Base-by-base conservation (phyloP, 2,113 vertebrate genomes). In the Reinhardtius hippoglossoides region DNA sequence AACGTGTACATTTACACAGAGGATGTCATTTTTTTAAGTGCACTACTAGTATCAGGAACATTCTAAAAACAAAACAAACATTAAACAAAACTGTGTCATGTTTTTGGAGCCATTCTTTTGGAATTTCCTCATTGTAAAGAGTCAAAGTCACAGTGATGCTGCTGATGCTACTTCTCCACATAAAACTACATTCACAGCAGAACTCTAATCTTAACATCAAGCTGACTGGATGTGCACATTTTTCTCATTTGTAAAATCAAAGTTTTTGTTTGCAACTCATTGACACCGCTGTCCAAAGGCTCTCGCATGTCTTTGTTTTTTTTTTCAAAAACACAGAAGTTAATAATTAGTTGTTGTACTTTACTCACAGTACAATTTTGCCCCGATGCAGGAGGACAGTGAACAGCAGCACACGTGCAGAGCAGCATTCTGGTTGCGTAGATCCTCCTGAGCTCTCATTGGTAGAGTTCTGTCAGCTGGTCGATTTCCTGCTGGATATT, bases 401-500 rank as follows among this genome's bases (percentile, higher is more conserved):
- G 74, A 95, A 93, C 72, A 91, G 92, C 85, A 94, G 94, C 88
- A 89, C 95, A 88, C 91, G 92, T 9, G 90, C 90, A 55, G 63
- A 83, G 71, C 88, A 85, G 44, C 91, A 93, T 85, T 91, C 91
- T 91, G 92, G 93, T 83, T 92, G 85, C 72, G 90, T 76, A 74
- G 94, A 95, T 27, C 89, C 93, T 4, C 91, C 95, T 80, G 95
- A 96, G 27, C 95, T 96, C 64, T 96, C 96, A 24, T 92, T 99
- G 88, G 95, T 95, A 87, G 97, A 95, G 92, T 99, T 99, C 93
- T 99, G 98, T 94, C 95, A 97, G 79, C 94, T 99, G 82, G 96
- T 98, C 59, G 97, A 99, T 94, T 99, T 99, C 94, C 95, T 99
- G 68, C 93, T 99, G 95, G 98, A 99, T 93, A 98, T 99, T 73